These are phyloP conservation scores for Electrona antarctica DNA, from an alignment of 2,113 vertebrate species.

Conservation along the genomic window DNA sequence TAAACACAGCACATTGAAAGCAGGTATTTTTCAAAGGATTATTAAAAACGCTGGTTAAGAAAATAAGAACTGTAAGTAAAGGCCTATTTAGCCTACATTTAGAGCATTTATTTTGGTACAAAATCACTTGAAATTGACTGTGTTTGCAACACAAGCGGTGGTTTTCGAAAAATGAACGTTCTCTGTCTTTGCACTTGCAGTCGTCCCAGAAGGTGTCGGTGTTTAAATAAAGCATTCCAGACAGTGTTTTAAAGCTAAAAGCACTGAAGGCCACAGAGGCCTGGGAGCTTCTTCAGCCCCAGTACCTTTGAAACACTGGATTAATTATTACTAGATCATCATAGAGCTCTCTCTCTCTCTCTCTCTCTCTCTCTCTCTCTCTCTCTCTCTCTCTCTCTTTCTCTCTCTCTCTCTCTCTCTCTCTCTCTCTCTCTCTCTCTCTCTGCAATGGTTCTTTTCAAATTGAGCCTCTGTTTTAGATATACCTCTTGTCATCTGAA, in stretches of 20 bases:
- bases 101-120: too few species aligned
- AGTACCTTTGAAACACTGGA: conserved; percentile 38
- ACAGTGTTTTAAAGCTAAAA: neutral
- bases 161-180: too few species aligned
- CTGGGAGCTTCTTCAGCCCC: conserved; percentile 26
- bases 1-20: too few species aligned
- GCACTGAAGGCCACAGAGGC: conserved; percentile 31
- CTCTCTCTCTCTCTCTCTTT: too few species aligned
- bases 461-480: conserved; percentile 27
- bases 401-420: neutral
- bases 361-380: neutral
- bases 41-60: too few species aligned
- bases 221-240: conserved; percentile 23
- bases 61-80: too few species aligned
- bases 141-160: too few species aligned
- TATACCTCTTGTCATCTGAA: conserved; percentile 37
- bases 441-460: conserved; percentile 41
- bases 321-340: conserved; percentile 22
- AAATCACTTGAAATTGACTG: too few species aligned
- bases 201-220: conserved; percentile 13
- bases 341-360: conserved; percentile 15
- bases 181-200: conserved; percentile 11
- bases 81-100: too few species aligned
- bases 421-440: neutral
- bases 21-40: too few species aligned